These are phyloP conservation scores for Trichopoda pennipes DNA, from an alignment of 2,888 invertebrate species.

Conservation along the genomic window DNA sequence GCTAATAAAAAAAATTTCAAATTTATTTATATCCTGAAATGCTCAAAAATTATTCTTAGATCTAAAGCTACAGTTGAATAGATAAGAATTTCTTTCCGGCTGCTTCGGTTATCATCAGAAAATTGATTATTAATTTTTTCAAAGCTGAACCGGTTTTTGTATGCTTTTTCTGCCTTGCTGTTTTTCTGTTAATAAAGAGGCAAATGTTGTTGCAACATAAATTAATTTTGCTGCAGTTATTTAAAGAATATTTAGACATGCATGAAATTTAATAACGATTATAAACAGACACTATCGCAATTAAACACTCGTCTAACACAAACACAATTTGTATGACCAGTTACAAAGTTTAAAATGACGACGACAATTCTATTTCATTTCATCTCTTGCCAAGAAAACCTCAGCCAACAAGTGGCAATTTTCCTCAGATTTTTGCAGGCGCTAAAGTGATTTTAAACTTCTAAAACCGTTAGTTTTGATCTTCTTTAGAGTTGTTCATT, in stretches of 20 bases:
- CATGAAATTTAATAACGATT: slow-evolving; percentile 50
- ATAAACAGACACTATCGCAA: slow-evolving; percentile 3
- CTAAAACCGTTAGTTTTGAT: slow-evolving; percentile 43
- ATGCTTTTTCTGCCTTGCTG: neutral
- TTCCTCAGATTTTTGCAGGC: slow-evolving; percentile 39
- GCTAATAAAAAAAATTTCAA: no score
- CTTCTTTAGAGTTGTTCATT: slow-evolving; percentile 8
- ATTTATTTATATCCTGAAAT: no score
- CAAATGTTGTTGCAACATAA: slow-evolving; percentile 41
- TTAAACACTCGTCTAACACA: slow-evolving; percentile 62
- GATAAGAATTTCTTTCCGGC: neutral
- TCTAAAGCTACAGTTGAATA: no score
- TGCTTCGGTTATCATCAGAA: slow-evolving; percentile 3
- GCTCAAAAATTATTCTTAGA: no score
- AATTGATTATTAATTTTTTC: slow-evolving; percentile 39
- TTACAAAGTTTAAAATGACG: slow-evolving; percentile 24
- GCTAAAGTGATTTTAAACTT: slow-evolving; percentile 35
- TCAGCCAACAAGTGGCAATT: slow-evolving; percentile 16
- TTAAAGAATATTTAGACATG: slow-evolving; percentile 33
- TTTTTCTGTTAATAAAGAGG: slow-evolving; percentile 21
- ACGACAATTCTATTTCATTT: slow-evolving; percentile 35
- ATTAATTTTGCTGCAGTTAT: slow-evolving; percentile 12
- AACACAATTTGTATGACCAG: slow-evolving; percentile 64
- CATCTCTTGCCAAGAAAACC: slow-evolving; percentile 17
- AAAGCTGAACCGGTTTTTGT: slow-evolving; percentile 21